These are phyloP conservation scores for Pissodes strobi DNA, from an alignment of 1,140 invertebrate genomes.

Conservation along the genomic window DNA sequence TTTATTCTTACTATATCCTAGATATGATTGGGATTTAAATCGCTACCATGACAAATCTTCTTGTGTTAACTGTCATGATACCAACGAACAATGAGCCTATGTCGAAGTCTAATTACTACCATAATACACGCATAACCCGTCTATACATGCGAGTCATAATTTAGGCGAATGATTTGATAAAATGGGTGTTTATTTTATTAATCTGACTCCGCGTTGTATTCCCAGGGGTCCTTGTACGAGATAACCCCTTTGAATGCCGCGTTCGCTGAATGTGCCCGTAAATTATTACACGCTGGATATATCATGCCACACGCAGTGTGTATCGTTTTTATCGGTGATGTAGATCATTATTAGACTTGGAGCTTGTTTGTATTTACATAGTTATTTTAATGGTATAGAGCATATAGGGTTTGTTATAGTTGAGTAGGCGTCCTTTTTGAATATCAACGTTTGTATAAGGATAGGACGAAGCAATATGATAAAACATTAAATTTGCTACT, in stretches of 20 bases:
- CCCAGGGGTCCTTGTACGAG: background rate
- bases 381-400: no score
- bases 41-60: no score
- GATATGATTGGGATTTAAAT: no score
- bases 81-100: no score
- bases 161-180: constrained; percentile 8
- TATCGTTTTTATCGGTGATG: constrained; percentile 3
- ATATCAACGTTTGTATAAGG: no score
- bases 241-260: constrained; percentile 2
- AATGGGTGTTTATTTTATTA: constrained; percentile 26
- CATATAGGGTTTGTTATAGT: no score
- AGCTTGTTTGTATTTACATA: background rate
- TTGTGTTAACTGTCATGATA: no score
- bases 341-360: background rate
- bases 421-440: no score
- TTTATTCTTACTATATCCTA: no score
- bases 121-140: background rate
- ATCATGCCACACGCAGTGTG: constrained; percentile 3
- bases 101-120: no score
- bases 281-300: constrained; percentile 1
- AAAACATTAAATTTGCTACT: no score
- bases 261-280: background rate
- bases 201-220: background rate
- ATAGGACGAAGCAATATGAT: no score
- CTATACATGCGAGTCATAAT: constrained; percentile 1